Percentiles rank a stretch among this genome's conserved stretches.
Evolutionary conservation across 1,140 invertebrate species (phyloP).

Genomic region (Ceratosolen solmsi): DNA sequence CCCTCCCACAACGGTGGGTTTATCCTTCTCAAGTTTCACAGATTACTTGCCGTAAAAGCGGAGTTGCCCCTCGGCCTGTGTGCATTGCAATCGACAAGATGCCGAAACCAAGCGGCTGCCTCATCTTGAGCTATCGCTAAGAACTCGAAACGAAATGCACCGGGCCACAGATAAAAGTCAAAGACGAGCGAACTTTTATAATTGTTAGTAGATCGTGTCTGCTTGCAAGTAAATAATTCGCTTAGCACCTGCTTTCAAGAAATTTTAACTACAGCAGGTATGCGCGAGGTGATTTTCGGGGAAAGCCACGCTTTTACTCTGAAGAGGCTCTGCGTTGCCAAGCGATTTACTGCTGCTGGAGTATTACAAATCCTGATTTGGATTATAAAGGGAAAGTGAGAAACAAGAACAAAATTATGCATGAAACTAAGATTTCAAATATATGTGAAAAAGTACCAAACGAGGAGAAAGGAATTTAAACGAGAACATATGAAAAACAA

Average conservation of each 20-base stretch:
- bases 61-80: neutral
- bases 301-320: neutral
- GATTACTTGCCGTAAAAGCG: constrained; percentile 2
- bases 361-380: neutral
- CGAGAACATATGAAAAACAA: too few species aligned
- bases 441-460: neutral
- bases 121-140: neutral
- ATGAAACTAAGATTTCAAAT: neutral
- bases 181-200: neutral
- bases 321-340: neutral
- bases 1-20: neutral
- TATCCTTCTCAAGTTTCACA: constrained; percentile 32
- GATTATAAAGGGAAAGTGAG: neutral
- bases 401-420: neutral
- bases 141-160: neutral
- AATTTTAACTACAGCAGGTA: neutral
- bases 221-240: neutral
- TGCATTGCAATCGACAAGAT: neutral
- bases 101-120: neutral
- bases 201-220: neutral
- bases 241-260: neutral
- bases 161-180: neutral
- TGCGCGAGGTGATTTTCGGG: neutral
- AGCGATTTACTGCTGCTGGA: too few species aligned
- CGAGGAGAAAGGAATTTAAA: too few species aligned